Percentiles rank a stretch among this genome's conserved stretches.
These are phyloP conservation scores for Tenualosa ilisha DNA, from an alignment of 2,797 vertebrate species.

Conservation along the genomic window DNA sequence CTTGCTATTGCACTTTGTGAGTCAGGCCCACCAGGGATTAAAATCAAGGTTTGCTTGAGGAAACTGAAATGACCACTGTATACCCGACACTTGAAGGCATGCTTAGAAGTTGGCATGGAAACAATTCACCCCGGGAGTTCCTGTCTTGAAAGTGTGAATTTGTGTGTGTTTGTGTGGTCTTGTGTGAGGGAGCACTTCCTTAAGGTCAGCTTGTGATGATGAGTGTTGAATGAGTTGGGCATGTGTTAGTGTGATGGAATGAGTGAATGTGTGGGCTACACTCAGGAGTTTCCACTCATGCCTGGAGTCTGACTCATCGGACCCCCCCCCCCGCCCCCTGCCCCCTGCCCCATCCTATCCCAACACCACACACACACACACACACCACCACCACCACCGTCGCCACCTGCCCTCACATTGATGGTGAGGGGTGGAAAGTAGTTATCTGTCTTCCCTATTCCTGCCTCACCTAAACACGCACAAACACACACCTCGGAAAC, in stretches of 20 bases:
- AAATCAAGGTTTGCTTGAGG: background rate
- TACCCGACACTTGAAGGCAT: background rate
- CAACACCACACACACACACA: background rate
- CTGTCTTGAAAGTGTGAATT: background rate
- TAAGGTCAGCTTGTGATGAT: slow-evolving; percentile 39
- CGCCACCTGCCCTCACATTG: slow-evolving; percentile 34
- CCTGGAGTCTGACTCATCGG: slow-evolving; percentile 64
- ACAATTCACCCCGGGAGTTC: slow-evolving; percentile 2
- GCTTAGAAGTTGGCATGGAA: slow-evolving; percentile 7
- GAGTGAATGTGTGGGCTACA: slow-evolving; percentile 38
- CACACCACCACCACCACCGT: slow-evolving; percentile 17
- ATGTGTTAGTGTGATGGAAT: slow-evolving; percentile 16
- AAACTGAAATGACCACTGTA: slow-evolving; percentile 6
- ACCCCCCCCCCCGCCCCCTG: slow-evolving; percentile 47
- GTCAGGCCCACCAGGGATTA: background rate
- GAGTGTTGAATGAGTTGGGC: background rate
- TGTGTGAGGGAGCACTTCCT: slow-evolving; percentile 35
- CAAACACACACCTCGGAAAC: slow-evolving; percentile 47
- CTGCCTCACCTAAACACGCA: slow-evolving; percentile 39
- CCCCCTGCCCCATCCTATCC: background rate
- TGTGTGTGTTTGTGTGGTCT: slow-evolving; percentile 20
- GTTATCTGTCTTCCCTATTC: slow-evolving; percentile 62
- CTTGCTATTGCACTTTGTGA: background rate
- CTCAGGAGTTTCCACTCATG: slow-evolving; percentile 64
- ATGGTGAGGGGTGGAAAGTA: slow-evolving; percentile 55